Percentiles rank a stretch among this genome's conserved stretches.
These are phyloP conservation scores for Pogoniulus pusillus DNA, from an alignment of 2,797 vertebrate genomes.

Conservation along the genomic window DNA sequence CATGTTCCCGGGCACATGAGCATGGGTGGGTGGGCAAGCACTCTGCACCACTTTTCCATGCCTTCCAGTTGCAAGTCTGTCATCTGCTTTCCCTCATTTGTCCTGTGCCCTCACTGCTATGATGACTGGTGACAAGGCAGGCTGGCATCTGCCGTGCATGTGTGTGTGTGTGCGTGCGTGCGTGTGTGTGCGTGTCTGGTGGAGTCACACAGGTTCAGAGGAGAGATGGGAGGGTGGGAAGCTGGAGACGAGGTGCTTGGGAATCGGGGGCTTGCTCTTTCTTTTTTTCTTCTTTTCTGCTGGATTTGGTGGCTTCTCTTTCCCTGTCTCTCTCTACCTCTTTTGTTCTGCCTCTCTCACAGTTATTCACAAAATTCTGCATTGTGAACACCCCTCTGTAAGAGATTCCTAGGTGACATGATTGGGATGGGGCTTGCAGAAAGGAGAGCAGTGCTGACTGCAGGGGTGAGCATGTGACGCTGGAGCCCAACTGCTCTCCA, in stretches of 20 bases:
- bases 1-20: conserved; percentile 4
- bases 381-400: neutral
- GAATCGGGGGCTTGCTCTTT: neutral
- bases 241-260: neutral
- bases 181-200: neutral
- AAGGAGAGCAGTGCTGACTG: neutral
- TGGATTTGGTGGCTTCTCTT: conserved; percentile 50
- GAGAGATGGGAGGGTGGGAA: conserved; percentile 29
- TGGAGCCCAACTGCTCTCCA: conserved; percentile 37
- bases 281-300: neutral
- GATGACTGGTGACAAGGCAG: neutral
- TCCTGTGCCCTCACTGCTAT: conserved; percentile 20
- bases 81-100: conserved; percentile 21
- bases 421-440: conserved; percentile 11
- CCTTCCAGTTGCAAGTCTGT: neutral
- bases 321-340: neutral
- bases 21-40: neutral
- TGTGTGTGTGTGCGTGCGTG: neutral
- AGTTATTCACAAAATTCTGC: conserved; percentile 69
- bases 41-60: neutral
- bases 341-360: conserved; percentile 1
- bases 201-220: conserved; percentile 51
- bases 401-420: neutral
- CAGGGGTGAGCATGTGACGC: neutral
- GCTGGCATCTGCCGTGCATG: conserved; percentile 38